Evolutionary conservation across 2,797 vertebrate genomes (phyloP).

Genomic region (Kryptopterus vitreolus): DNA sequence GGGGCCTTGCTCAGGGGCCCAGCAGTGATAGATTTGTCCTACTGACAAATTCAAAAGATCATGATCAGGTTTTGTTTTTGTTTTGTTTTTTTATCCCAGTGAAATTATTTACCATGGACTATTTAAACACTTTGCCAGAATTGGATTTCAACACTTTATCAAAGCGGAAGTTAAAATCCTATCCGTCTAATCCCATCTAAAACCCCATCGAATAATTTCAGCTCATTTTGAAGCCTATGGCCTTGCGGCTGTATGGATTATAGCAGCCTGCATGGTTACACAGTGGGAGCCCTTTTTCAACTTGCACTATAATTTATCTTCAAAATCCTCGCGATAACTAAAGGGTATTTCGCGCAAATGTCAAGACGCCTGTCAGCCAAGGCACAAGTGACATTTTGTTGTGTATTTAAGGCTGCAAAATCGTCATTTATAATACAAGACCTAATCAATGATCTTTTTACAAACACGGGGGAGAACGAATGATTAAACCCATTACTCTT

Average conservation of each 20-base stretch:
- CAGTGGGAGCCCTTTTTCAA: constrained; percentile 27
- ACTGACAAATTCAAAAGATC: background rate
- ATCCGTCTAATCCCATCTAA: constrained; percentile 6
- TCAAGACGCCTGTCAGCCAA: constrained; percentile 54
- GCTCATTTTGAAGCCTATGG: constrained; percentile 27
- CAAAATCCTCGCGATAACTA: constrained; percentile 35
- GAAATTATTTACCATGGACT: background rate
- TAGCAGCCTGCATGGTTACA: constrained; percentile 21
- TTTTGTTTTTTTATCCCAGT: background rate
- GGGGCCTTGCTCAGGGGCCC: too few species aligned
- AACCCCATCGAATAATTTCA: constrained; percentile 17
- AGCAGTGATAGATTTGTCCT: too few species aligned
- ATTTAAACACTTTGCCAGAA: background rate
- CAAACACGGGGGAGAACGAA: constrained; percentile 56
- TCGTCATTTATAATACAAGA: constrained; percentile 59
- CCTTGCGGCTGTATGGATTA: constrained; percentile 32
- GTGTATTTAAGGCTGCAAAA: constrained; percentile 51
- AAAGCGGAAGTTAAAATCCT: background rate
- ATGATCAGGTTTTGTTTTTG: too few species aligned
- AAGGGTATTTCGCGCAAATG: constrained; percentile 59
- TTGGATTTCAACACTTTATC: background rate
- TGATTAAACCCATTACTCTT: constrained; percentile 75
- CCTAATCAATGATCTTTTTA: constrained; percentile 62
- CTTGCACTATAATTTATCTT: constrained; percentile 32
- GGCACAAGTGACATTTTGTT: constrained; percentile 34